Percentiles rank a stretch among this genome's conserved stretches.
These are phyloP conservation scores for Chesias legatella DNA, from an alignment of 2,888 invertebrate species.

Conservation along the genomic window DNA sequence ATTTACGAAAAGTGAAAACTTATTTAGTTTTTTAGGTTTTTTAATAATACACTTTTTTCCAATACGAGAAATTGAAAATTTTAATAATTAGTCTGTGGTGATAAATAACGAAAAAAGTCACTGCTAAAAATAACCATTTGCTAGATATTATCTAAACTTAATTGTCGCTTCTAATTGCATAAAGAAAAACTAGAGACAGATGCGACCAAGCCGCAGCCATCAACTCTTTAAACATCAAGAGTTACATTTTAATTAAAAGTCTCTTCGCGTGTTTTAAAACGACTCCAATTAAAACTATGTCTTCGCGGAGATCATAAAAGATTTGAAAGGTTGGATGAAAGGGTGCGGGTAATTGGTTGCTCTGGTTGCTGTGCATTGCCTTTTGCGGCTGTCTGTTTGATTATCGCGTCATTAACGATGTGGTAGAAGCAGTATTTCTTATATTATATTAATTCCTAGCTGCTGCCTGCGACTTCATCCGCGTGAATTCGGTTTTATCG, in stretches of 20 bases:
- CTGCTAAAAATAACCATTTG: too few species aligned
- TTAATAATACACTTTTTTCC: too few species aligned
- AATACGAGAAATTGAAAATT: too few species aligned
- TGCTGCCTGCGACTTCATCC: too few species aligned
- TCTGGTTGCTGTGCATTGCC: constrained; percentile 53
- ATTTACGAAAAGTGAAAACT: too few species aligned
- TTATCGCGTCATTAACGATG: constrained; percentile 29
- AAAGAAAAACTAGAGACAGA: constrained; percentile 37
- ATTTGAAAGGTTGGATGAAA: constrained; percentile 56
- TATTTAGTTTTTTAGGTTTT: too few species aligned
- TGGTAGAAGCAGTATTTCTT: constrained; percentile 5
- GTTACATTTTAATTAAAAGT: constrained; percentile 71
- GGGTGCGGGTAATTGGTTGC: constrained; percentile 58
- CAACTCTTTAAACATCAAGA: constrained; percentile 61
- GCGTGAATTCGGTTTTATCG: too few species aligned
- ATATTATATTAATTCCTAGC: constrained; percentile 4
- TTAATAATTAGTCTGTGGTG: too few species aligned
- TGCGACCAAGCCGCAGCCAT: constrained; percentile 42
- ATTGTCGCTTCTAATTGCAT: not conserved
- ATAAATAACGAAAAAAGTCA: too few species aligned
- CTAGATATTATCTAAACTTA: not conserved
- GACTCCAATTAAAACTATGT: constrained; percentile 77
- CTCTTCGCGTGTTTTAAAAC: constrained; percentile 63
- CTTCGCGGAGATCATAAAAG: constrained; percentile 65
- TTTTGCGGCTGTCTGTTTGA: constrained; percentile 53